Base-by-base conservation (phyloP, 2,888 invertebrate genomes). In the Lasiommata megera region DNA sequence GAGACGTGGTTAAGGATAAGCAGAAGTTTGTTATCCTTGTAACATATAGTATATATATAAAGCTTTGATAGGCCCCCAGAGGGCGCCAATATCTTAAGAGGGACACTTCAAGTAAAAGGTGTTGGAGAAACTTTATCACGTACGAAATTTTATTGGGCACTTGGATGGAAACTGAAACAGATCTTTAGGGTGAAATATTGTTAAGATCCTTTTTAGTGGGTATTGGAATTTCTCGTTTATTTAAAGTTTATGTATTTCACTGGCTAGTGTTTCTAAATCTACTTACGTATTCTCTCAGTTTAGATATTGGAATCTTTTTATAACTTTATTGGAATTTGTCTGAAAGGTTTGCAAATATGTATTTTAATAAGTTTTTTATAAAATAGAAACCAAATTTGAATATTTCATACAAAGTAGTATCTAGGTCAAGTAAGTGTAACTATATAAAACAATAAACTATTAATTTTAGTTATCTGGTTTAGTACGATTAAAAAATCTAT, bases 141-240 rank as follows among this genome's bases (percentile, higher is more conserved):
- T 41, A 41, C 17, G 17, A 11, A 41, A 41, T 41, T 41, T 41
- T 41, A 41, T 41, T 41, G 18, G 18, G 17, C 17, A 41, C 41
- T 41, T 18, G 41, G 38, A 34, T 11, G 34, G 34, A 3, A 34
- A 34, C 9, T 11, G 34, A 34, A 34, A 34, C 34, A 34, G 34
- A 34, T 34, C 34, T 34, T 34, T 11, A 11, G 23, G 34, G 34
- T 34, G 34, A 34, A 34, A 34, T 34, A 34, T 34, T 34, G 11
- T 34, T 34, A 0, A 11, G 34, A 34, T 34, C 34, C 11, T 34
- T 34, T 34, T 34, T 34, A 34, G 34, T 34, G 3, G 34, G 34
- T 34, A 34, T 34, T 34, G 34, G 34, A 31, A 31, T 34, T 34
- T 34, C 34, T 34, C 34, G 34, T 34, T 34, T 34, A 34, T 11